Conservation (phyloP, 2,888 invertebrate genomes). For the Dilophus febrilis region DNA sequence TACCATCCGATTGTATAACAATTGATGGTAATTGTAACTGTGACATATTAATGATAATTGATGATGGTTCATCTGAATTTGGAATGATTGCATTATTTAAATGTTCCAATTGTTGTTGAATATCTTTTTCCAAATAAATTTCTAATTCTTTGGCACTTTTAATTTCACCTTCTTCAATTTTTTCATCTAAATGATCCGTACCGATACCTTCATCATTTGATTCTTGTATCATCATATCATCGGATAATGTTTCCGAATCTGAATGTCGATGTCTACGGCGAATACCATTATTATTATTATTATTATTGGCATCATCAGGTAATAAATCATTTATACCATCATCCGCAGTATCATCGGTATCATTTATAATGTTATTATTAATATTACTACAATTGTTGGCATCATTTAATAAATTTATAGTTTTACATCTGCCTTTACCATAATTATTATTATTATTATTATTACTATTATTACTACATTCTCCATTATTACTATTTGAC, state of each 20-base stretch:
- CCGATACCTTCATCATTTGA: conserved; percentile 65
- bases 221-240: conserved; percentile 46
- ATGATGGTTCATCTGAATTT: conserved; percentile 28
- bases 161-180: conserved; percentile 49
- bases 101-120: conserved; percentile 4
- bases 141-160: conserved; percentile 48
- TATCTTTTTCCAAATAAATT: conserved; percentile 29
- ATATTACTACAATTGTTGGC: conserved; percentile 11
- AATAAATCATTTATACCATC: conserved; percentile 11
- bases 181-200: conserved; percentile 50
- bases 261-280: conserved; percentile 39
- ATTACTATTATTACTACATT: no score
- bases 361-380: no score
- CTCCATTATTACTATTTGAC: no score
- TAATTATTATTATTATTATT: no score
- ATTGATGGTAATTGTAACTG: conserved; percentile 43
- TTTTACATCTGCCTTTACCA: no score
- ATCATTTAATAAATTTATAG: neutral
- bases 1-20: conserved; percentile 37
- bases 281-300: conserved; percentile 7
- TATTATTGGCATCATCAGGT: conserved; percentile 11
- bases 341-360: conserved; percentile 8
- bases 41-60: conserved; percentile 27
- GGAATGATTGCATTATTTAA: no score
- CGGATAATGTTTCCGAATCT: conserved; percentile 57